Evolutionary conservation across 2,113 vertebrate species (phyloP), one percentile per base, ranked within the genome.

Genomic region (Micronycteris hirsuta): DNA sequence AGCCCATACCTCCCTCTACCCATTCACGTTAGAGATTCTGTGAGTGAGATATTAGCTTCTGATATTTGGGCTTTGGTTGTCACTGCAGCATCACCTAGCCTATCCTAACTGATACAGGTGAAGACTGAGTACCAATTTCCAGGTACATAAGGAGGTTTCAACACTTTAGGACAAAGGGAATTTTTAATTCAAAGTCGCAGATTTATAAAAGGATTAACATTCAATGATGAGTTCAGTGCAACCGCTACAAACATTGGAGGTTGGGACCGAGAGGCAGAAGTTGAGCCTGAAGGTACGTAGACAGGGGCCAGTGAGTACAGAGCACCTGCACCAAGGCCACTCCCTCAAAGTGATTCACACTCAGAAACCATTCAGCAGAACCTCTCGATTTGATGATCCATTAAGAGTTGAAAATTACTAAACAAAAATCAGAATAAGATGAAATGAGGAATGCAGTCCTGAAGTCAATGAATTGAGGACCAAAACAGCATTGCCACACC

Each of bases 181-280:
- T 38, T 33, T 73, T 80, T 38, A 67, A 58, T 36, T 38, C 45
- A 88, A 84, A 92, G 70, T 43, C 8, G 43, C 54, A 89, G 54
- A 43, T 77, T 77, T 61, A 20, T 31, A 19, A 86, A 95, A 67
- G 20, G 33, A 19, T 70, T 87, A 56, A n/a, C 36, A 91, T 56
- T 28, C 31, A 31, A 73, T 36, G 52, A 45, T 3, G n/a, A 61
- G 70, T 67, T 89, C 77, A 49, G 26, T n/a, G 36, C 9, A 26
- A 11, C 36, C 65, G 19, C 68, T 31, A 9, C 24, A 38, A 61
- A 56, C 36, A 47, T 24, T 13, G 47, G 73, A n/a, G 15, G 19
- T 5, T 1, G 24, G 13, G 15, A 20, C 43, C 22, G 49, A 68
- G 68, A 86, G 24, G 31, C 11, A 45, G 83, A 28, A 38, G 15